Evolutionary conservation across 2,113 vertebrate genomes (phyloP), one percentile per base, ranked within the genome.

Genomic region (Sisor rabdophorus): DNA sequence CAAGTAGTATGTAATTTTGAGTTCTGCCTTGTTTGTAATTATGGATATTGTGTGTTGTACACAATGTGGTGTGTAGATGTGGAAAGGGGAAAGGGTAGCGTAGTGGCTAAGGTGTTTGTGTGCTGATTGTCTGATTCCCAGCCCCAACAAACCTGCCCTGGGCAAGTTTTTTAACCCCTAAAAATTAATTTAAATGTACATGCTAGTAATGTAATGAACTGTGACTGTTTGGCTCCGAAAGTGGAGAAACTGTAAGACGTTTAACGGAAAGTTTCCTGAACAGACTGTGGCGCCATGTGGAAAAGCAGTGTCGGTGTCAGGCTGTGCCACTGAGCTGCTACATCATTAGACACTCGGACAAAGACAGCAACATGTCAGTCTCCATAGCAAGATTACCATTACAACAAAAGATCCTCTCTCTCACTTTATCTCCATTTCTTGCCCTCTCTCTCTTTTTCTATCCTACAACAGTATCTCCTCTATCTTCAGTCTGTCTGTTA

Each of bases 331-430:
- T 59, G 59, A 60, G 75, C 73, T 47, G 77, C 65, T 82, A 55
- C 55, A 85, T 84, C 79, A 87, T 84, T 85, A 82, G 73, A 81
- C 64, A 60, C 36, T 59, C 58, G 80, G 69, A 50, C 59, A 60
- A 55, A 77, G 47, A 81, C 74, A 75, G 60, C 64, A n/a, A 47
- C 60, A 50, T 48, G 69, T 50, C 68, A 72, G 16, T 80, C 68
- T 81, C 47, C 53, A 24, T 70, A 22, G 28, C 30, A 53, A 56
- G 73, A 61, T 72, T 77, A 69, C 59, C 72, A 85, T 80, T 83
- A 80, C 83, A 71, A 60, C 72, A 48, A 78, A 44, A 28, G 52
- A 68, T 22, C 22, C 60, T 36, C 32, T 58, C 36, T 68, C 20
- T 70, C 47, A 60, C 54, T 59, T 64, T 48, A 36, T 32, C 52